Base-by-base conservation (phyloP, 2,113 vertebrate species). In the Silurus meridionalis region DNA sequence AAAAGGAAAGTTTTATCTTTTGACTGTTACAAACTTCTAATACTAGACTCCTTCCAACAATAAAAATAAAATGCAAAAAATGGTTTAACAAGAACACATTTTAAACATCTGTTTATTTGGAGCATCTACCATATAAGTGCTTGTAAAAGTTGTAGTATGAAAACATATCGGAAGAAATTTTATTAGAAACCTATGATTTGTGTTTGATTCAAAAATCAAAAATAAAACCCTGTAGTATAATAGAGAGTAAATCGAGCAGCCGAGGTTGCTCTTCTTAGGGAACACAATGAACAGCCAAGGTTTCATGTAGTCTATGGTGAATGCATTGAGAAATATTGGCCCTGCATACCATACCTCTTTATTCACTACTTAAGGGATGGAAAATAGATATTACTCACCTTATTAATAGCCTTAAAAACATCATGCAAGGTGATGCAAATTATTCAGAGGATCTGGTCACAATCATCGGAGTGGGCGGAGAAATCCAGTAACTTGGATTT, bases 401-500 rank as follows among this genome's bases (percentile, higher is more conserved):
- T 71, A 57, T 85, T 79, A 69, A 69, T 69, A 60, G 60, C 46
- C 11, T 77, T 52, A 37, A 75, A 83, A 60, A 58, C 74, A 50
- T 85, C 53, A 58, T 58, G 13, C 4, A 23, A 55, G 52, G 1
- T 85, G 52, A 37, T 60, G 19, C 58, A 6, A 46, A 46, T 37
- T 57, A 28, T 69, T 60, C 52, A 4, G 6, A 75, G 48, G 83
- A 50, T 50, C 69, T 48, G 64, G 66, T 57, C 11, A 10, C 50
- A 66, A 66, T 82, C 80, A 66, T 52, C 23, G 53, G 80, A 66
- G 21, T 66, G 80, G 61, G 61, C 66, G 80, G 63, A 82, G 61
- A 82, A 66, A 82, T 66, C 80, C 58, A 25, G 63, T 82, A 82
- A 82, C 23, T 82, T 50, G 37, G 80, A 82, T 66, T 82, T 23